Conservation (phyloP, 2,113 vertebrate genomes). For the Cromileptes altivelis region DNA sequence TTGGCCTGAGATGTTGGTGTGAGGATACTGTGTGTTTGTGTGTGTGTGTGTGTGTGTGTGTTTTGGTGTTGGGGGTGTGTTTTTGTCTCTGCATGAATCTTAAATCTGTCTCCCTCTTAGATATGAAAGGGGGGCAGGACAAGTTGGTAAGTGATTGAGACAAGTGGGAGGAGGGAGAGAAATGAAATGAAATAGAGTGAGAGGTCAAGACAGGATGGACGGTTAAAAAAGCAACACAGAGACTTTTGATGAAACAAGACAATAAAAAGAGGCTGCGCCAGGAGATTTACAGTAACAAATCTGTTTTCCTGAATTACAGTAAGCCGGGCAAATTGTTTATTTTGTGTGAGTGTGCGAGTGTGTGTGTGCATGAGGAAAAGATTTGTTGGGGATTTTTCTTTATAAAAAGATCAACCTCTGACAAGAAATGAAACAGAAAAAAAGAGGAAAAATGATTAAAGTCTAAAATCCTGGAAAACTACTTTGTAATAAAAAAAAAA, state of each 20-base stretch:
- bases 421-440: neutral
- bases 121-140: conserved; percentile 11
- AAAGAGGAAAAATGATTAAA: neutral
- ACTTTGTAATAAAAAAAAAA: no score
- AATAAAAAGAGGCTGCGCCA: conserved; percentile 23
- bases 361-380: neutral
- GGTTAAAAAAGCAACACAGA: neutral
- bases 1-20: conserved; percentile 69
- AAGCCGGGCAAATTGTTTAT: conserved; percentile 20
- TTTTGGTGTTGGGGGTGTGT: conserved; percentile 36
- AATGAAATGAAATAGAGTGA: neutral
- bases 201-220: neutral
- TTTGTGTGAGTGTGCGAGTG: neutral
- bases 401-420: conserved; percentile 6
- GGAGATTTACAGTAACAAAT: conserved; percentile 49
- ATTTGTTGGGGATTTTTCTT: conserved; percentile 5
- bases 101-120: conserved; percentile 34
- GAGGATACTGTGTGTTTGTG: conserved; percentile 41
- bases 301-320: conserved; percentile 55
- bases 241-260: conserved; percentile 29
- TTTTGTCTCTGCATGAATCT: conserved; percentile 22
- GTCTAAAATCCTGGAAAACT: neutral
- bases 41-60: conserved; percentile 29
- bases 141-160: neutral
- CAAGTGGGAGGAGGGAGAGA: conserved; percentile 25